Percentiles rank a stretch among this genome's conserved stretches.
Evolutionary conservation across 2,888 invertebrate genomes (phyloP).

Genomic region (Cyaniris semiargus): DNA sequence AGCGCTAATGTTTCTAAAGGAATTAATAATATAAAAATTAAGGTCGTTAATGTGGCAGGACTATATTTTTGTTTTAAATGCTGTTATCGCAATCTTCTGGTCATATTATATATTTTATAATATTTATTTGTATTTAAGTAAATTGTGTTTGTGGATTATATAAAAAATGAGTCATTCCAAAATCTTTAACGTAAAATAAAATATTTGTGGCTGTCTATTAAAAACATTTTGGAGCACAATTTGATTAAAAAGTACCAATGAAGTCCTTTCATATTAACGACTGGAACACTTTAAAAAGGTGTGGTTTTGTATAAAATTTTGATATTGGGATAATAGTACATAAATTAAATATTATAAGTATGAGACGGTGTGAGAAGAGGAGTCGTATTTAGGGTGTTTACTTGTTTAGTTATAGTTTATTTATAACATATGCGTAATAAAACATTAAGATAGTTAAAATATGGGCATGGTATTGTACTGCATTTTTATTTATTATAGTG

Average conservation of each 20-base stretch:
- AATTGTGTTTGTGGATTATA: not conserved
- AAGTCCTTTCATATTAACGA: conserved; percentile 20
- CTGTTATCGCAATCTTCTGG: not conserved
- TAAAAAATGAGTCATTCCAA: not conserved
- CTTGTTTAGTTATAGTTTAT: conserved; percentile 31
- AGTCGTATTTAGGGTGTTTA: conserved; percentile 29
- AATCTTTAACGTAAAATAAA: not conserved
- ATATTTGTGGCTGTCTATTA: not conserved
- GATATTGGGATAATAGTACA: conserved; percentile 29
- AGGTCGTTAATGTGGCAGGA: conserved; percentile 23
- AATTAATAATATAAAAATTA: not conserved
- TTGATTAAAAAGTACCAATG: not conserved
- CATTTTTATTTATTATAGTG: conserved; percentile 30
- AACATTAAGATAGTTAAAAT: conserved; percentile 29
- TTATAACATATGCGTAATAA: conserved; percentile 19
- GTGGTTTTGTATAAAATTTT: conserved; percentile 31
- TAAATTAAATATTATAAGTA: conserved; percentile 25
- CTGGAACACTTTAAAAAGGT: conserved; percentile 15
- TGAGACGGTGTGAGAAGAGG: conserved; percentile 11
- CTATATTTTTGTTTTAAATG: not conserved
- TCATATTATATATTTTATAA: not conserved
- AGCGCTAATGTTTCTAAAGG: conserved; percentile 26
- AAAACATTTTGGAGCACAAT: not conserved
- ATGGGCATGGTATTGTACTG: conserved; percentile 24
- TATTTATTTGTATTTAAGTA: not conserved